Conservation (phyloP, 2,797 vertebrate species). For the Pangasius mekongensis region DNA sequence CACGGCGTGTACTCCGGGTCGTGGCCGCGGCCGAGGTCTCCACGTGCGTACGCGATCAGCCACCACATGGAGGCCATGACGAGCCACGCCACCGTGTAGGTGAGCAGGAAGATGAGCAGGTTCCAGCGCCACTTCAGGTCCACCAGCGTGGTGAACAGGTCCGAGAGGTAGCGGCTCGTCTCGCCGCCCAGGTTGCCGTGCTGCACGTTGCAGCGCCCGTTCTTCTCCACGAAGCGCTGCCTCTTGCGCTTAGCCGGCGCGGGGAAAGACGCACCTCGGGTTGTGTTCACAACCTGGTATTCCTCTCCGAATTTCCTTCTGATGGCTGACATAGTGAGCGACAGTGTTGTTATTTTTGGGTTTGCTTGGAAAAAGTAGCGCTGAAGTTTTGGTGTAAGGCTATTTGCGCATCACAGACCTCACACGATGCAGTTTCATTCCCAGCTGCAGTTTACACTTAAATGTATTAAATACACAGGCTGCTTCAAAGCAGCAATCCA, state of each 20-base stretch:
- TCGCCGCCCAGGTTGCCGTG: conserved; percentile 90
- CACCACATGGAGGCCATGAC: conserved; percentile 96
- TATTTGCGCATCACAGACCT: not conserved
- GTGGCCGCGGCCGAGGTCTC: conserved; percentile 82
- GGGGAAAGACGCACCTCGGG: conserved; percentile 66
- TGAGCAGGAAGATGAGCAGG: conserved; percentile 89
- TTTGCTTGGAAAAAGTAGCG: conserved; percentile 3
- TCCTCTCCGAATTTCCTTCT: conserved; percentile 88
- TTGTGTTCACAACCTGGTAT: conserved; percentile 84
- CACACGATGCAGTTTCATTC: not conserved
- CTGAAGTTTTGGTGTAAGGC: conserved; percentile 46
- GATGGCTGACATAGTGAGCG: conserved; percentile 77
- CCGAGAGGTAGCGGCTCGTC: conserved; percentile 87
- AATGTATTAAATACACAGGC: not conserved
- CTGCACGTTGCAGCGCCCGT: conserved; percentile 91
- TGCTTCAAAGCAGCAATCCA: not conserved
- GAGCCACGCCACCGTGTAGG: conserved; percentile 90
- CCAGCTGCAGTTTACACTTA: not conserved
- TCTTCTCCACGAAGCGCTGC: conserved; percentile 92
- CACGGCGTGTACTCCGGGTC: conserved; percentile 81
- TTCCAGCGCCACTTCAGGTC: conserved; percentile 95
- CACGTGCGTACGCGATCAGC: conserved; percentile 87
- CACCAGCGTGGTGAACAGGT: conserved; percentile 90
- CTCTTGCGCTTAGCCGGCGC: conserved; percentile 80
- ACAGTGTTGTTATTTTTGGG: conserved; percentile 15